These are phyloP conservation scores for Melanotaenia duboulayi DNA, from an alignment of 2,113 vertebrate species.

Conservation along the genomic window DNA sequence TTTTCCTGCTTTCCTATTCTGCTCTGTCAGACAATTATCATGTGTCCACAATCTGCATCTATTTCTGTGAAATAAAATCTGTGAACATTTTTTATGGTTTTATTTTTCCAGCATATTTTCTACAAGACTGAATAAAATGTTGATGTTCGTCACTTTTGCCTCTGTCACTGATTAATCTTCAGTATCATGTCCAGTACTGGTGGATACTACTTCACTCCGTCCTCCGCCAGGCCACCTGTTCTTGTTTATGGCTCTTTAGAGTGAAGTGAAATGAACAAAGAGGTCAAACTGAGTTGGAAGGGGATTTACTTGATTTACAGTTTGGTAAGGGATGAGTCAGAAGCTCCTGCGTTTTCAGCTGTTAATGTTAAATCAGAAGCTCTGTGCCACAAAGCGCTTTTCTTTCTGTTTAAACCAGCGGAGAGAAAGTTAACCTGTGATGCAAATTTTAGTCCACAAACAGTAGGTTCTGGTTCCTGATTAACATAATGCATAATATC, in stretches of 20 bases:
- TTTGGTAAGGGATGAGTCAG: constrained; percentile 50
- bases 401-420: background rate
- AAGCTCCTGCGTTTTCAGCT: constrained; percentile 26
- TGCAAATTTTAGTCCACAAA: background rate
- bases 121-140: constrained; percentile 34
- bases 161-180: constrained; percentile 23
- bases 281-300: constrained; percentile 53
- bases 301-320: constrained; percentile 58
- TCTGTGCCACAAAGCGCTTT: background rate
- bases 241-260: constrained; percentile 33
- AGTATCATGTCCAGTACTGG: constrained; percentile 19
- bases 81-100: constrained; percentile 2
- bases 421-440: background rate
- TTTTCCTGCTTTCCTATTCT: background rate
- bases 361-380: background rate
- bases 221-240: constrained; percentile 47
- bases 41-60: background rate
- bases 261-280: constrained; percentile 42
- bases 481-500: background rate
- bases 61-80: constrained; percentile 15
- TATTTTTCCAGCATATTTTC: constrained; percentile 13
- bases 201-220: constrained; percentile 15
- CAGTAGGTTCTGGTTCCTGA: background rate
- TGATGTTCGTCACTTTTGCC: background rate
- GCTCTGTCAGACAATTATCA: background rate